Base-by-base conservation (phyloP, 1,140 invertebrate genomes). In the Drosophila bipectinata region DNA sequence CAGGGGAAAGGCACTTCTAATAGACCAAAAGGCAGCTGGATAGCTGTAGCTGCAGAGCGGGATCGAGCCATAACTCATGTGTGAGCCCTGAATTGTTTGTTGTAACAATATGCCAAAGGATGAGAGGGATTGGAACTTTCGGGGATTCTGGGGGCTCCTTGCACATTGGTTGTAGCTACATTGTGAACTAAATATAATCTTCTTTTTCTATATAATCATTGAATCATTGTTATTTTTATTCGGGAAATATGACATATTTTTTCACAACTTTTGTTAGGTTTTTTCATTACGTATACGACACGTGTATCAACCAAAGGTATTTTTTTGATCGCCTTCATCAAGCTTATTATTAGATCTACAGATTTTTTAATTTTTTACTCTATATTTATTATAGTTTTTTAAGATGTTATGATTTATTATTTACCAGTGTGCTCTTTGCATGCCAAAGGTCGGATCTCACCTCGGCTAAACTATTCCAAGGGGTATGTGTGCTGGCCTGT, bases 41-140 rank as follows among this genome's bases (percentile, higher is more conserved):
- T 54, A 71, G 61, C 58, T 47, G 53, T 37, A 41, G 41, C 55
- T 28, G 26, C 26, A 6, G 26, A 28, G 30, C 66, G n/a, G 14
- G 44, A 69, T 71, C 55, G 56, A 51, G 64, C 53, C 79, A 87
- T 85, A 88, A 85, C 79, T 79, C 82, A 76, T 82, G 51, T 88
- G 72, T 66, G 53, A 57, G 75, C 52, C 48, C 24, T 59, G 51
- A 79, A 88, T 87, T 87, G 83, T 87, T 87, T 88, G 72, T 78
- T 79, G 83, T 56, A 83, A 83, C 83, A 87, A 88, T 83, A 82
- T 72, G 71, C 69, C 64, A 58, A 56, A 32, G 61, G 66, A 61
- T 79, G 59, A 57, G 51, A 14, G 21, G 59, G 44, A 37, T 52
- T 51, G 18, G 24, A 14, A 24, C 14, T 30, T 39, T 14, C 21